Base-by-base conservation (phyloP, 2,888 invertebrate species). In the Sipha maydis region DNA sequence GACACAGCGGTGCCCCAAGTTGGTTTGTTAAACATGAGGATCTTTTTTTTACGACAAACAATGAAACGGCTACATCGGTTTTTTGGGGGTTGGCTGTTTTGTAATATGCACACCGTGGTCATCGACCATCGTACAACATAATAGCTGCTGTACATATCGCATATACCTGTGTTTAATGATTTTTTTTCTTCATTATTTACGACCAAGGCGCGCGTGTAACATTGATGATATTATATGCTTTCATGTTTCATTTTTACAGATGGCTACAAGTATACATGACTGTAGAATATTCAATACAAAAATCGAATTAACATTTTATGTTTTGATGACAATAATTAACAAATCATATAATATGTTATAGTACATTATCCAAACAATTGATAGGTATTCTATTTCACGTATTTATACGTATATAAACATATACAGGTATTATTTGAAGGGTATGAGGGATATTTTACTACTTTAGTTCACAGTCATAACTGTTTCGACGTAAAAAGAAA, bases 1-100 rank as follows among this genome's bases (percentile, higher is more conserved):
- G 86, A 88, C 86, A 88, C 86, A 80, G 86, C 86, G 86, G 86
- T 88, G 69, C 86, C 86, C 80, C 80, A 75, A 80, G 80, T 88
- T 56, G 86, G 86, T 88, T 88, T 88, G 86, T 88, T 48, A 80
- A 88, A 88, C 86, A 80, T 31, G 41, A 71, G 48, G 76, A 67
- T 80, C 38, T 88, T 80, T 88, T 80, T 80, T 80, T 34, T 56
- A 71, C 28, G 14, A n/a, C 79, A 25, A 80, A 86, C 86, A 86
- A 85, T 61, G 34, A 75, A 56, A 83, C n/a, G 34, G 54, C 48
- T 69, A 14, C 41, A 8, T 76, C 76, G 84, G 56, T 75, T 84
- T 77, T 85, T 48, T 34, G 56, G 41, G 38, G 41, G 76, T 31
- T 76, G 19, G 73, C 75, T 34, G 75, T 77, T 77, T 85, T 77